These are phyloP conservation scores for Morpho deidamia DNA, from an alignment of 2,888 invertebrate species.

Conservation along the genomic window DNA sequence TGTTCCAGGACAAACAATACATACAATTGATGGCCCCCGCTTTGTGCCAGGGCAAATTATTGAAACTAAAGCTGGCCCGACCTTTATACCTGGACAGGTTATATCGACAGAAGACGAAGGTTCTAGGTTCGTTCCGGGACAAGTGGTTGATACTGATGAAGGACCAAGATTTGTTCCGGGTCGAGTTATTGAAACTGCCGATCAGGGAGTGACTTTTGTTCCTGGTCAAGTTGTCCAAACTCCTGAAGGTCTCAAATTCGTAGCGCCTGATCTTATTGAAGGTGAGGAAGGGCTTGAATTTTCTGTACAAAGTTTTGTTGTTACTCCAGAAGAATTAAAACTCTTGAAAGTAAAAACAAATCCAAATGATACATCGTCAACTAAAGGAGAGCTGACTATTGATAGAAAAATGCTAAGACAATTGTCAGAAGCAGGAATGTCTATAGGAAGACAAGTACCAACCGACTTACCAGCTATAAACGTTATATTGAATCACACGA, in stretches of 20 bases:
- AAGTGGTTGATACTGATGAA: conserved; percentile 85
- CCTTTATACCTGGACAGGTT: conserved; percentile 88
- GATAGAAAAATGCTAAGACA: conserved; percentile 82
- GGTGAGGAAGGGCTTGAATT: conserved; percentile 83
- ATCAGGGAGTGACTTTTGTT: conserved; percentile 84
- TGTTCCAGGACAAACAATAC: conserved; percentile 84
- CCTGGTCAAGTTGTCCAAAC: conserved; percentile 88
- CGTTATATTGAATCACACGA: conserved; percentile 72
- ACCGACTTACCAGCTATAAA: conserved; percentile 80
- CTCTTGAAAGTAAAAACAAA: conserved; percentile 71
- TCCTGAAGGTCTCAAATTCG: conserved; percentile 83
- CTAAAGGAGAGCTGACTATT: conserved; percentile 80
- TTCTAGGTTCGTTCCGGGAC: conserved; percentile 80
- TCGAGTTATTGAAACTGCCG: conserved; percentile 84
- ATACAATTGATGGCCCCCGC: conserved; percentile 83
- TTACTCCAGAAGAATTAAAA: conserved; percentile 72
- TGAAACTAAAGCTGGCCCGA: conserved; percentile 85
- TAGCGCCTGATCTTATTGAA: conserved; percentile 83
- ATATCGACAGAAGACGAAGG: conserved; percentile 81
- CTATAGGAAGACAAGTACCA: conserved; percentile 81
- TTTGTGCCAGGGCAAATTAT: conserved; percentile 90
- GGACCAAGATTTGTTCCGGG: conserved; percentile 85
- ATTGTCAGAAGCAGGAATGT: conserved; percentile 83
- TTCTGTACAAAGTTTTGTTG: conserved; percentile 83
- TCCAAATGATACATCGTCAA: conserved; percentile 69